A percentile compares a stretch with the other conserved stretches of the same genome.
Evolutionary conservation across 2,113 vertebrate species (phyloP).

Genomic region (Cryptotis parvus): DNA sequence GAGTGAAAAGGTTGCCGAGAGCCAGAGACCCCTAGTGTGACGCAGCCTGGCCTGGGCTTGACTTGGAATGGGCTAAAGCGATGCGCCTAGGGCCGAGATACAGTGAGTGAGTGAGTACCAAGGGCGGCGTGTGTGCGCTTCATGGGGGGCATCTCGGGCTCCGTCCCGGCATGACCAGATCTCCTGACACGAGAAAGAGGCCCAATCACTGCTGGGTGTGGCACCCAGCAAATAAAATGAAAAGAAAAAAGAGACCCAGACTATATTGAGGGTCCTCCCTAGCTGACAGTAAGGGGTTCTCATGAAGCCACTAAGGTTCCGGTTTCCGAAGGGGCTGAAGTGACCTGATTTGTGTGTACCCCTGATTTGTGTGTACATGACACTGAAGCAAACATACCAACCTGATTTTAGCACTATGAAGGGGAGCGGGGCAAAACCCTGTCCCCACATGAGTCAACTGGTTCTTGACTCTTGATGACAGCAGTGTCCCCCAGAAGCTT

Average conservation of each 20-base stretch:
- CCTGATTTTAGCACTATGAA: background rate
- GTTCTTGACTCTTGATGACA: background rate
- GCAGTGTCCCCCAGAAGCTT: background rate
- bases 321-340: background rate
- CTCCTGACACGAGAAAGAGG: no score
- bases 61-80: background rate
- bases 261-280: no score
- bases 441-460: rapidly evolving
- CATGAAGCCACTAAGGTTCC: background rate
- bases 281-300: no score
- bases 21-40: background rate
- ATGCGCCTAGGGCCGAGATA: background rate
- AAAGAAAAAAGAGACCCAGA: no score
- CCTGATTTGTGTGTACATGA: no score
- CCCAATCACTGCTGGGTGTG: no score
- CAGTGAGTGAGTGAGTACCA: no score
- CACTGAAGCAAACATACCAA: no score
- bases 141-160: no score
- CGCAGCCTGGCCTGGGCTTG: background rate
- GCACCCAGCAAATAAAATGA: no score
- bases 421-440: background rate
- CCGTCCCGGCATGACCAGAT: no score
- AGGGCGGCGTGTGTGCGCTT: no score
- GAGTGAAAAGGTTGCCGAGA: constrained; percentile 53
- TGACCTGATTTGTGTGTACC: background rate